Percentiles rank a stretch among this genome's conserved stretches.
These are phyloP conservation scores for Myiotriccus ornatus DNA, from an alignment of 2,797 vertebrate species.

Conservation along the genomic window DNA sequence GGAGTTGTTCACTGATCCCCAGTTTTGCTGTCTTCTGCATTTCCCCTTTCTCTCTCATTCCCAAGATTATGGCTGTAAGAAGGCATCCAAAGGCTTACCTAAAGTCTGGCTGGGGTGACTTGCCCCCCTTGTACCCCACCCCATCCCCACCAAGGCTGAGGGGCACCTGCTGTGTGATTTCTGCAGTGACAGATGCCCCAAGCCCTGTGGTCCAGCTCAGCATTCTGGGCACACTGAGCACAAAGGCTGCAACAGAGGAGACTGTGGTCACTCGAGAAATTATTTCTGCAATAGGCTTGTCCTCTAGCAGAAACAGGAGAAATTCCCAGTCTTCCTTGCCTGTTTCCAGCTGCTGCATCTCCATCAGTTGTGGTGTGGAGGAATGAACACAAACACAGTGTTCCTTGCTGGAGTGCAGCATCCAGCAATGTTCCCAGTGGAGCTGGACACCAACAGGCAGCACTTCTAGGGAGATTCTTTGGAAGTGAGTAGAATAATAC, in stretches of 20 bases:
- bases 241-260: neutral
- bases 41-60: neutral
- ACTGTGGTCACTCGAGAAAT: neutral
- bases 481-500: neutral
- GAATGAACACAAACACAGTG: neutral
- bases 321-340: neutral
- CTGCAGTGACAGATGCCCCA: neutral
- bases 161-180: neutral
- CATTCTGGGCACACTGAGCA: neutral
- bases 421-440: neutral
- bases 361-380: neutral
- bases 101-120: neutral
- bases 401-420: neutral
- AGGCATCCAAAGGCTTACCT: neutral
- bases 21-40: accelerated
- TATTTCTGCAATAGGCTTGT: neutral
- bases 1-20: neutral
- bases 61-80: neutral
- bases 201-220: neutral
- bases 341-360: neutral
- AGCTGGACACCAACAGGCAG: neutral
- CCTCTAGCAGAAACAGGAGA: neutral
- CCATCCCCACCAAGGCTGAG: neutral
- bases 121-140: neutral
- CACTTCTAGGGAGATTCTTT: neutral